These are phyloP conservation scores for Aromia moschata DNA, from an alignment of 2,888 invertebrate species.

Conservation along the genomic window DNA sequence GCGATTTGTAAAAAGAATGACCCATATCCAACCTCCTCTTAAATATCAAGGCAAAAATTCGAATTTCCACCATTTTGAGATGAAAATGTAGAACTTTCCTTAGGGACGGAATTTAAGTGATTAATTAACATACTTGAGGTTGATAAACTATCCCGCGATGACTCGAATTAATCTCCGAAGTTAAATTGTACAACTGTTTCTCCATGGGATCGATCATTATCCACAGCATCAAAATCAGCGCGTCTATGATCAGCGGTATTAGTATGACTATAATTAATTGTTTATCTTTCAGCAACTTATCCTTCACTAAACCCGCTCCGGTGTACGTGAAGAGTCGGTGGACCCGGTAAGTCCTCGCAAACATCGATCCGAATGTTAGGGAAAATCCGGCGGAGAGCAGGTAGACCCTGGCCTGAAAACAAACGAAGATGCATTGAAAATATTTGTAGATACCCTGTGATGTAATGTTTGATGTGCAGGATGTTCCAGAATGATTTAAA, in stretches of 20 bases:
- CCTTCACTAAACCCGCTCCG: slow-evolving; percentile 84
- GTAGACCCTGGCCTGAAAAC: slow-evolving; percentile 82
- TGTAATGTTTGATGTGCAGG: too few species aligned
- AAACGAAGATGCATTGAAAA: slow-evolving; percentile 34
- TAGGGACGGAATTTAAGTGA: too few species aligned
- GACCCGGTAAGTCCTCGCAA: slow-evolving; percentile 92
- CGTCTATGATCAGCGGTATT: slow-evolving; percentile 83
- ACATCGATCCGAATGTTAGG: slow-evolving; percentile 92
- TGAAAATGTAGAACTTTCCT: too few species aligned
- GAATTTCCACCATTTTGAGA: too few species aligned
- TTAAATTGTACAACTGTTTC: slow-evolving; percentile 82
- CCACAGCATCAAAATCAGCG: slow-evolving; percentile 85
- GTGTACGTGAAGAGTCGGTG: slow-evolving; percentile 90
- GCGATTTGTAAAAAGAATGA: too few species aligned
- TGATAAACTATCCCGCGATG: slow-evolving; percentile 87
- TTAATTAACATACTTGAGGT: slow-evolving; percentile 79
- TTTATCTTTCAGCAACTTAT: slow-evolving; percentile 89
- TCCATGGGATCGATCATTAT: slow-evolving; percentile 88
- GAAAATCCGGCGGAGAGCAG: slow-evolving; percentile 91
- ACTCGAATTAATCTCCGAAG: slow-evolving; percentile 77
- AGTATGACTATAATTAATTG: slow-evolving; percentile 87
- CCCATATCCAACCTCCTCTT: too few species aligned
- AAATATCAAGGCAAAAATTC: too few species aligned
- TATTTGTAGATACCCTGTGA: too few species aligned
- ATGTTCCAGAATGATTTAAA: too few species aligned